phyloP scores from a whole-genome alignment of 2,113 vertebrate genomes.

The Rostratula benghalensis region DNA sequence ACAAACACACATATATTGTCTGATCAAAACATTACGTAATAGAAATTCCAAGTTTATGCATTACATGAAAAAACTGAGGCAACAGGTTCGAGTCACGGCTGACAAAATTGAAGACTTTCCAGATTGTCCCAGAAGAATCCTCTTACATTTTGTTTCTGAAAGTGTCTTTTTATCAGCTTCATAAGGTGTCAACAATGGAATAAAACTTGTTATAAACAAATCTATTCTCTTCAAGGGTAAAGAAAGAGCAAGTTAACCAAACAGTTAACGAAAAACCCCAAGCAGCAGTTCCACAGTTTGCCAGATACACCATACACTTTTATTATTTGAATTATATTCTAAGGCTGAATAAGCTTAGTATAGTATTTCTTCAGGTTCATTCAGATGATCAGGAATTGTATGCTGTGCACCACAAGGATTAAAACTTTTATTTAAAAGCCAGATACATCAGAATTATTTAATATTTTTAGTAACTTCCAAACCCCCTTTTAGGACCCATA shows the following conservation, averaged over 20 bases:
- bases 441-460: not conserved
- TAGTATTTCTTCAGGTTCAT: not conserved
- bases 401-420: not conserved
- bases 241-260: not conserved
- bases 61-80: conserved; percentile 25
- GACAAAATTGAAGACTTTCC: conserved; percentile 1
- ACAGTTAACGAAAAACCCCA: not conserved
- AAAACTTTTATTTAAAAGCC: not conserved
- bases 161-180: conserved; percentile 7
- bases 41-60: not conserved
- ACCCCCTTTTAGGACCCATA: not conserved
- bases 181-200: not conserved
- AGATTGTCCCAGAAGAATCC: conserved; percentile 27
- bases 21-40: conserved; percentile 32
- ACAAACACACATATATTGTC: conserved; percentile 15
- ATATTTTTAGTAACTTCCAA: not conserved
- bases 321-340: not conserved
- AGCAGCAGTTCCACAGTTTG: not conserved
- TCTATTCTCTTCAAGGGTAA: not conserved
- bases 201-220: not conserved
- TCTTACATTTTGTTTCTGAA: not conserved
- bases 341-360: not conserved
- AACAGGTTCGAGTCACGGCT: not conserved
- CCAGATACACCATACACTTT: not conserved
- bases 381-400: not conserved